A percentile compares a stretch with the other conserved stretches of the same genome.
phyloP scores from a whole-genome alignment of 1,140 invertebrate species.

The Anoplolepis gracilipes region DNA sequence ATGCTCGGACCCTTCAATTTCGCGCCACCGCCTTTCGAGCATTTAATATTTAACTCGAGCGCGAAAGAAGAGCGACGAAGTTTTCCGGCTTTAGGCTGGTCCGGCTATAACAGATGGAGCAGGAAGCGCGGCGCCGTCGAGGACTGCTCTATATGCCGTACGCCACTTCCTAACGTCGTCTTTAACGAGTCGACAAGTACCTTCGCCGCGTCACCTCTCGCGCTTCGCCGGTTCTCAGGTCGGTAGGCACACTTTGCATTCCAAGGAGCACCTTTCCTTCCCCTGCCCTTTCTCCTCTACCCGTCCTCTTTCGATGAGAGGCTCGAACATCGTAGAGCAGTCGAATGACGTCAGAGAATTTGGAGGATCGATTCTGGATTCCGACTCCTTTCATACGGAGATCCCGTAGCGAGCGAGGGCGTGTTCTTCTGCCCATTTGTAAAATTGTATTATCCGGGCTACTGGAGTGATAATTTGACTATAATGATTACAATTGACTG shows the following conservation, averaged over 20 bases:
- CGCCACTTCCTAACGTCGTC: conserved; percentile 79
- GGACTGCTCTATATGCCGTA: conserved; percentile 81
- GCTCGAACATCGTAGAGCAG: conserved; percentile 58
- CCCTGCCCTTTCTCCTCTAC: too few relatives aligned
- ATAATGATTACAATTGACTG: neutral
- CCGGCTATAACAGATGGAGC: conserved; percentile 48
- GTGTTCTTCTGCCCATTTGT: neutral
- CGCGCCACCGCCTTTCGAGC: conserved; percentile 78
- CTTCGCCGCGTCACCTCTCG: conserved; percentile 75
- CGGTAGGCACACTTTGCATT: conserved; percentile 79
- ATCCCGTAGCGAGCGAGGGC: conserved; percentile 1
- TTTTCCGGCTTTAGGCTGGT: conserved; percentile 55
- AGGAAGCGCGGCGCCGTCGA: conserved; percentile 3
- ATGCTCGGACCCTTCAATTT: conserved; percentile 77
- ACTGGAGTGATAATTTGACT: conserved; percentile 14
- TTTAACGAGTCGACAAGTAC: conserved; percentile 83
- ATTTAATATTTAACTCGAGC: conserved; percentile 82
- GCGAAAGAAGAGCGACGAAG: conserved; percentile 68
- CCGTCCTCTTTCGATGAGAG: conserved; percentile 8
- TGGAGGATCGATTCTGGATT: conserved; percentile 54
- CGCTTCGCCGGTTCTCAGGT: conserved; percentile 71
- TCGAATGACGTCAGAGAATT: conserved; percentile 62
- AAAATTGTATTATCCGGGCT: conserved; percentile 29
- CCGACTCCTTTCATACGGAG: conserved; percentile 1
- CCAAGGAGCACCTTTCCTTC: conserved; percentile 61